Conservation (phyloP, 2,888 invertebrate genomes). For the Oscheius sp. region DNA sequence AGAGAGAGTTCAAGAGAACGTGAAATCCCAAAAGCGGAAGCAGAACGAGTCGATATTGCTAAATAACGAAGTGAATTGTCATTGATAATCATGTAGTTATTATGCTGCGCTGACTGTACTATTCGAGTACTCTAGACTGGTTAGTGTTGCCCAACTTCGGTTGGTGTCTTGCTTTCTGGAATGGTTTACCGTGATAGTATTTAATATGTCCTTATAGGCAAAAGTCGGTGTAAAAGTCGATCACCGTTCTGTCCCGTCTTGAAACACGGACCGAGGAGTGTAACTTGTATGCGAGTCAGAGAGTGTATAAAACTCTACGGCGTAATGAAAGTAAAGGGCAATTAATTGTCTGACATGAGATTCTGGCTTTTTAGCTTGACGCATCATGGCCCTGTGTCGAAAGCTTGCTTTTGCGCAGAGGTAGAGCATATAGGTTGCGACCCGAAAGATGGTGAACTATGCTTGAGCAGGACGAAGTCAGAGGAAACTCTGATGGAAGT, state of each 20-base stretch:
- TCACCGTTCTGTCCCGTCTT: slow-evolving; percentile 79
- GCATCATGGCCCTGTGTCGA: slow-evolving; percentile 77
- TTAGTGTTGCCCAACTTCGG: slow-evolving; percentile 31
- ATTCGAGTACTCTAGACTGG: slow-evolving; percentile 13
- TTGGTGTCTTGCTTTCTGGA: slow-evolving; percentile 24
- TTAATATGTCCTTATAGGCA: neutral
- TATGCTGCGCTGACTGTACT: slow-evolving; percentile 30
- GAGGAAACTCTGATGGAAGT: slow-evolving; percentile 79
- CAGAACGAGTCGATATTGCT: slow-evolving; percentile 69
- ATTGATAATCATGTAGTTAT: neutral
- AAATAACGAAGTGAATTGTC: slow-evolving; percentile 11
- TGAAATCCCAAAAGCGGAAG: slow-evolving; percentile 74
- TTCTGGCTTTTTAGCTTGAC: slow-evolving; percentile 53
- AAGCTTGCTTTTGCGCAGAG: slow-evolving; percentile 73
- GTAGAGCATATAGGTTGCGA: slow-evolving; percentile 79
- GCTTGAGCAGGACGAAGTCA: slow-evolving; percentile 75
- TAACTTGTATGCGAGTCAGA: slow-evolving; percentile 80
- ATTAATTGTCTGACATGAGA: slow-evolving; percentile 18
- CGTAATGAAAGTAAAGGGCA: slow-evolving; percentile 78
- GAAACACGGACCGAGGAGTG: slow-evolving; percentile 83
- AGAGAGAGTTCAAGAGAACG: slow-evolving; percentile 77
- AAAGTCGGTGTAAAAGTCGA: slow-evolving; percentile 43
- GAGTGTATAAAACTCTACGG: slow-evolving; percentile 77
- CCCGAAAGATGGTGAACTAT: slow-evolving; percentile 82
- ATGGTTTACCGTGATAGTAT: neutral